These are phyloP conservation scores for Fragum sueziense DNA, from an alignment of 2,888 invertebrate species.

Conservation along the genomic window DNA sequence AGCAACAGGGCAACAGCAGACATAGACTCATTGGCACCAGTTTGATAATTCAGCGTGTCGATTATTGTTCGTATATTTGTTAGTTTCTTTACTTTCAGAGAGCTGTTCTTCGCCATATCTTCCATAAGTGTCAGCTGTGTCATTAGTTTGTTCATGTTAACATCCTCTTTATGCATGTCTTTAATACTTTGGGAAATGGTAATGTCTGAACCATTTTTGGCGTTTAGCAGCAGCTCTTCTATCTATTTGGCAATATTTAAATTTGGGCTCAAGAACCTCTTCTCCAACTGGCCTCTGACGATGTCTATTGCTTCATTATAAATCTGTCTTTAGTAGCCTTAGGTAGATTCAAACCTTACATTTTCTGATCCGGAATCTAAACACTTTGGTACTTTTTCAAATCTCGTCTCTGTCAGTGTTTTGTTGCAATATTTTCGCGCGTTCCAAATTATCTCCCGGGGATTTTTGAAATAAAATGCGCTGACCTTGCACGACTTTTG, in stretches of 20 bases:
- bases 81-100: constrained; percentile 12
- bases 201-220: constrained; percentile 23
- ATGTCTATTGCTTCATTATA: constrained; percentile 38
- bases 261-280: constrained; percentile 23
- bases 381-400: constrained; percentile 14
- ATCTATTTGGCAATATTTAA: constrained; percentile 17
- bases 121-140: constrained; percentile 21
- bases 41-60: constrained; percentile 11
- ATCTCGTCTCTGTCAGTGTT: constrained; percentile 9
- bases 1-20: constrained; percentile 17
- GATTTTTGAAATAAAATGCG: neutral
- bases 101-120: constrained; percentile 17
- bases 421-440: no score
- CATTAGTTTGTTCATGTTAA: constrained; percentile 11
- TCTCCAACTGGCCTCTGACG: constrained; percentile 19
- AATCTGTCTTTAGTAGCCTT: constrained; percentile 27
- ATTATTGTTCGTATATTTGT: constrained; percentile 22
- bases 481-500: no score
- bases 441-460: neutral
- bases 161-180: constrained; percentile 26
- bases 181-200: constrained; percentile 12
- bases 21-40: constrained; percentile 13
- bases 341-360: constrained; percentile 9
- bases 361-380: constrained; percentile 28
- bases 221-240: constrained; percentile 29